phyloP scores from a whole-genome alignment of 2,113 vertebrate genomes.

The Ictidomys tridecemlineatus region DNA sequence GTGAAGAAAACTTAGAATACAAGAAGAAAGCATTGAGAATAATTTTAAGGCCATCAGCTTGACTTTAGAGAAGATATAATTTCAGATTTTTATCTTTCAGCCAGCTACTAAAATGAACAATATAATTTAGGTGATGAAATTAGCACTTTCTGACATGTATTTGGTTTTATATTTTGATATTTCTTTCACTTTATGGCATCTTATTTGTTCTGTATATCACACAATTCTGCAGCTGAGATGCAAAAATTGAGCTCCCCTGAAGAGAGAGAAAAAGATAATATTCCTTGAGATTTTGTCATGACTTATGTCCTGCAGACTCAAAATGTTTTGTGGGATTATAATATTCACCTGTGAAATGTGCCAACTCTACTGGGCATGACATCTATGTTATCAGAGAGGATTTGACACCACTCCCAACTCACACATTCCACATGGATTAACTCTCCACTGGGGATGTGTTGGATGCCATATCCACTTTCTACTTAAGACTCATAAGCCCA shows the following conservation, averaged over 20 bases:
- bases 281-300: constrained; percentile 4
- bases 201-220: neutral
- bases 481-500: neutral
- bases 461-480: neutral
- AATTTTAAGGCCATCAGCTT: neutral
- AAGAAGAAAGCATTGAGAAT: neutral
- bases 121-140: constrained; percentile 49
- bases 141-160: neutral
- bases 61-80: neutral
- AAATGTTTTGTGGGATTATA: constrained; percentile 22
- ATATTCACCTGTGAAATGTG: neutral
- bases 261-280: constrained; percentile 31
- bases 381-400: neutral
- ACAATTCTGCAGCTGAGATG: neutral
- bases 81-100: neutral
- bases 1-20: neutral
- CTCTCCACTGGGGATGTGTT: neutral
- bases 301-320: neutral
- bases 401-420: neutral
- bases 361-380: neutral
- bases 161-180: constrained; percentile 59
- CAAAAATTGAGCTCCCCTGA: constrained; percentile 15
- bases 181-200: constrained; percentile 32
- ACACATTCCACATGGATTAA: neutral
- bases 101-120: neutral